These are phyloP conservation scores for Megaceryle torquata DNA, from an alignment of 2,113 vertebrate species.

Conservation along the genomic window DNA sequence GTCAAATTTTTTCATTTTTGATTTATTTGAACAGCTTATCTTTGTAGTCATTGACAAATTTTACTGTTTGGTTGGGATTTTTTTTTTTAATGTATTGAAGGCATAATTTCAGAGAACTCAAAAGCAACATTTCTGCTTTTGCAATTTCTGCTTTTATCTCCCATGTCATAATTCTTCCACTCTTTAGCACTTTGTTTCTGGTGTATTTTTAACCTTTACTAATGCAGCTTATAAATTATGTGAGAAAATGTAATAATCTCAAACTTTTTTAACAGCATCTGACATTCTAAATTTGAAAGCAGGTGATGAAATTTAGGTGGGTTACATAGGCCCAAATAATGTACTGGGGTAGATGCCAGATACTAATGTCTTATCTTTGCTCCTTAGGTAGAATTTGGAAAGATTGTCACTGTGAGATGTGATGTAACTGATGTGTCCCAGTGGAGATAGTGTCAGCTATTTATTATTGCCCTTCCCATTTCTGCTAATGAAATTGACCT, in stretches of 20 bases:
- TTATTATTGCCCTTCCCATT: neutral
- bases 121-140: neutral
- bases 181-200: neutral
- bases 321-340: neutral
- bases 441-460: neutral
- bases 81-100: neutral
- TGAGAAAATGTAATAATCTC: neutral
- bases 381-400: neutral
- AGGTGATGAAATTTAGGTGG: neutral
- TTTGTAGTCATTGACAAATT: neutral
- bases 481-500: slow-evolving; percentile 31
- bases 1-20: neutral
- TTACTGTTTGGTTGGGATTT: neutral
- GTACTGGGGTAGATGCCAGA: neutral
- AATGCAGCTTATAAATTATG: neutral
- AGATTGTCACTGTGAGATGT: neutral
- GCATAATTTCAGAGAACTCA: neutral
- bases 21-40: neutral
- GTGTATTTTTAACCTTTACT: neutral
- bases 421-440: neutral
- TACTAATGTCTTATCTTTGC: neutral
- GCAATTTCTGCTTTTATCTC: neutral
- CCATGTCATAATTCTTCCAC: neutral
- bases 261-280: neutral
- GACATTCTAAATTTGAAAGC: neutral